Evolutionary conservation across 2,113 vertebrate species (phyloP), one percentile per base, ranked within the genome.

Genomic region (Agapornis roseicollis): DNA sequence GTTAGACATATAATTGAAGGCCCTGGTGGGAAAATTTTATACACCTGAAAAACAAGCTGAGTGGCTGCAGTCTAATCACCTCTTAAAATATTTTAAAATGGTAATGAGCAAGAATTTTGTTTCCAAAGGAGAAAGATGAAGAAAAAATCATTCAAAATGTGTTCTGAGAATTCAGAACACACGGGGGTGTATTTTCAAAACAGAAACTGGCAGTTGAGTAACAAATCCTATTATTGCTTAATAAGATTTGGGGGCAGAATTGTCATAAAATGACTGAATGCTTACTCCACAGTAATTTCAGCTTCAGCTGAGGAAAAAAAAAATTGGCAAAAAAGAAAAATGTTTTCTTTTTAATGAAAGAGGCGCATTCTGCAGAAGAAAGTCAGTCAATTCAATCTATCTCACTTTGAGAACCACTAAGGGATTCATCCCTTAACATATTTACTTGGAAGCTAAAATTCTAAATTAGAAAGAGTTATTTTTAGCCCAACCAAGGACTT

Each of bases 141-240:
- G 88, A 93, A 60, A 11, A 73, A 85, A 89, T 94, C 53, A 63
- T 53, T 77, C 55, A 88, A 71, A 74, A 73, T 60, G 63, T 93
- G 50, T 77, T 88, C 68, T 84, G 88, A 88, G 82, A 94, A 74
- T 84, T 88, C 33, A 39, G 80, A 86, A n/a, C 42, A 74, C n/a
- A 42, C 0, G 2, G 58, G 70, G 47, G 25, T 89, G 37, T 80
- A 73, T 83, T 95, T 94, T 90, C 55, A 64, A 93, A 95, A 74
- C 39, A 66, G 71, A 72, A 83, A 60, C 44, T 78, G 80, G 33
- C 60, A 90, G 42, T 42, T 2, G 2, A 85, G 71, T 80, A 91
- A 64, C 24, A 95, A 93, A 96, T 96, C 82, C 35, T 90, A 17
- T 91, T 91, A 89, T 66, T 90, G 13, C 6, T 83, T 90, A 84